These are phyloP conservation scores for Tiphia femorata DNA, from an alignment of 2,888 invertebrate genomes.

Conservation along the genomic window DNA sequence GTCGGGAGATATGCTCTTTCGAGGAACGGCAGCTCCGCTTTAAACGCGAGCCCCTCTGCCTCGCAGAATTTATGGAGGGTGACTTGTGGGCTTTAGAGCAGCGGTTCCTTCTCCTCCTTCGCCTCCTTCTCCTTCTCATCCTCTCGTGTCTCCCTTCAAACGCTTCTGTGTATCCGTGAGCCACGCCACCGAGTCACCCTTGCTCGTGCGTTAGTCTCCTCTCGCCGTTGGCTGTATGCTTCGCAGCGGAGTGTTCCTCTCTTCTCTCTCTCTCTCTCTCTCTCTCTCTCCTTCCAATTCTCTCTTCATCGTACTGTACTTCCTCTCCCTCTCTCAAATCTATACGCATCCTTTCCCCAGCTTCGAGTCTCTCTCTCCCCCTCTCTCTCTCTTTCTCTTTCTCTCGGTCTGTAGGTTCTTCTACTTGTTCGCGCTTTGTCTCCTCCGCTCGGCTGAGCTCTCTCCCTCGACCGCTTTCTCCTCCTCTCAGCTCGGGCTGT, in stretches of 20 bases:
- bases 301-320: neutral
- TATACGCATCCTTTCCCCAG: neutral
- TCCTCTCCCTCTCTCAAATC: neutral
- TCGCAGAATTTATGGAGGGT: conserved; percentile 36
- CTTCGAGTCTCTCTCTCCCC: conserved; percentile 9
- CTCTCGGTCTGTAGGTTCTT: no score
- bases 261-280: neutral
- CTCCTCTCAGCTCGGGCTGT: neutral
- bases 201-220: no score
- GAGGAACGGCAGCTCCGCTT: conserved; percentile 31
- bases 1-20: conserved; percentile 25
- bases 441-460: neutral
- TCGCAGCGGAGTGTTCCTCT: no score
- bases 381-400: neutral
- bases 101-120: no score
- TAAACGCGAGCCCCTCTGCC: conserved; percentile 31
- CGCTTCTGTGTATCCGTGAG: no score
- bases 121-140: no score
- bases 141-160: no score
- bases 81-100: conserved; percentile 31
- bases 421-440: neutral
- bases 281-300: neutral
- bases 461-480: neutral
- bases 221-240: no score
- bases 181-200: no score